phyloP scores from a whole-genome alignment of 1,140 invertebrate genomes.

The Zaprionus kolodkinae region DNA sequence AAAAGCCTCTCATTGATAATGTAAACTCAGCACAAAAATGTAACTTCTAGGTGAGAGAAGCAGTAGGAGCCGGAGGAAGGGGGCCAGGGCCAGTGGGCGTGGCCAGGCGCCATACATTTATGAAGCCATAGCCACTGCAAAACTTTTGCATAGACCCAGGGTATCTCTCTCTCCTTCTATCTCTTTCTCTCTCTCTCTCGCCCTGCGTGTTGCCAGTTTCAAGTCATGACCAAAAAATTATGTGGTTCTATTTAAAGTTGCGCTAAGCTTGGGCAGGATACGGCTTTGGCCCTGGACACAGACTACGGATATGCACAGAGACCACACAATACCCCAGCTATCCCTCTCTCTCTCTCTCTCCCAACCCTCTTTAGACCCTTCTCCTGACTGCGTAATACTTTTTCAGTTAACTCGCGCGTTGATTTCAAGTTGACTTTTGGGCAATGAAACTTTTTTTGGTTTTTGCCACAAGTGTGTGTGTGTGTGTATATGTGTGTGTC shows the following conservation, averaged over 20 bases:
- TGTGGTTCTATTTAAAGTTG: constrained; percentile 80
- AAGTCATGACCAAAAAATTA: constrained; percentile 77
- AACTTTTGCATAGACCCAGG: constrained; percentile 65
- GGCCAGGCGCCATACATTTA: constrained; percentile 41
- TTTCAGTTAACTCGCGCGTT: constrained; percentile 76
- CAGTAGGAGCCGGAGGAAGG: neutral
- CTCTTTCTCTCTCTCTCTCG: too few species aligned
- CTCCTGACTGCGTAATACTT: constrained; percentile 62
- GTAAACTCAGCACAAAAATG: constrained; percentile 80
- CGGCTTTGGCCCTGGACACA: constrained; percentile 29
- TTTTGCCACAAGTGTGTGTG: neutral
- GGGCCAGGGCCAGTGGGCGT: constrained; percentile 1
- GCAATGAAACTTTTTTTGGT: constrained; percentile 60
- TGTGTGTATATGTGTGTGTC: constrained; percentile 3
- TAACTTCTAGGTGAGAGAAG: constrained; percentile 35
- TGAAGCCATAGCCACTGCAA: constrained; percentile 63
- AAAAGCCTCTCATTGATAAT: constrained; percentile 81
- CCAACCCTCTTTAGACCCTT: neutral
- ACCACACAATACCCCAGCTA: neutral
- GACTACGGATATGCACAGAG: neutral
- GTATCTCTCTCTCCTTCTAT: too few species aligned
- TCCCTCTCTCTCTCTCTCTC: neutral
- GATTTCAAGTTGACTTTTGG: constrained; percentile 57
- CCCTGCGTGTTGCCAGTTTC: constrained; percentile 31
- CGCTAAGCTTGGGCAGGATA: constrained; percentile 35